phyloP scores from a whole-genome alignment of 2,113 vertebrate species.

The Orientallactaga bullata region DNA sequence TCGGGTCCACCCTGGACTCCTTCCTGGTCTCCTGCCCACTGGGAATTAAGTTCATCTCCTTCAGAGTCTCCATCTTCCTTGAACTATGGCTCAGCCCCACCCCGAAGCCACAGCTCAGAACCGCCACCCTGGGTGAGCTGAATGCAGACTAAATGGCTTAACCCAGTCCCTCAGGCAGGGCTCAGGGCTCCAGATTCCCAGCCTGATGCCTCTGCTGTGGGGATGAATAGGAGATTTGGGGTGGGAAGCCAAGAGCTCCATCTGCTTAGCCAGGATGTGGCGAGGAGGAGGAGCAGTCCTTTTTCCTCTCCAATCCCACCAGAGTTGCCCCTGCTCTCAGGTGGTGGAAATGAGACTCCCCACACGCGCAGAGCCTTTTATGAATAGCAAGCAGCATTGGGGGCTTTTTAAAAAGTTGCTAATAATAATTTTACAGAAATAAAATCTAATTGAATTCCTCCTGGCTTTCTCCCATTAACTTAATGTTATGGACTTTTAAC shows the following conservation, averaged over 20 bases:
- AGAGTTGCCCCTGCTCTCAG: conserved; percentile 39
- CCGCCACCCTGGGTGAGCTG: neutral
- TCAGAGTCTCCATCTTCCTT: neutral
- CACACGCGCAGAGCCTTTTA: conserved; percentile 61
- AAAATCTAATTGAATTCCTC: conserved; percentile 72
- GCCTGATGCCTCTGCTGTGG: neutral
- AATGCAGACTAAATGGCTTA: neutral
- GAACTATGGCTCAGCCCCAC: too few species aligned
- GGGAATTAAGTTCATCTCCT: neutral
- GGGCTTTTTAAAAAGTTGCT: conserved; percentile 73
- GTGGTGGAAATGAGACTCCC: conserved; percentile 30
- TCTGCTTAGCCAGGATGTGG: neutral
- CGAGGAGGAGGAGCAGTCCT: fast-evolving
- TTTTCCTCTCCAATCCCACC: conserved; percentile 40
- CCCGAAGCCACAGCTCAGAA: neutral
- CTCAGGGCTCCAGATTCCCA: neutral
- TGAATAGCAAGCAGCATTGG: conserved; percentile 51
- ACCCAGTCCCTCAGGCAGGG: neutral
- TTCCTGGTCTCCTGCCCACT: neutral
- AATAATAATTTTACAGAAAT: conserved; percentile 81
- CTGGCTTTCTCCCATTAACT: conserved; percentile 78
- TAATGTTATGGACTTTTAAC: conserved; percentile 83
- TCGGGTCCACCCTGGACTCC: fast-evolving
- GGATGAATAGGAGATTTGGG: neutral
- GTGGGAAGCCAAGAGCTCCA: neutral